These are phyloP conservation scores for Nephotettix cincticeps DNA, from an alignment of 1,140 invertebrate genomes.

Conservation along the genomic window DNA sequence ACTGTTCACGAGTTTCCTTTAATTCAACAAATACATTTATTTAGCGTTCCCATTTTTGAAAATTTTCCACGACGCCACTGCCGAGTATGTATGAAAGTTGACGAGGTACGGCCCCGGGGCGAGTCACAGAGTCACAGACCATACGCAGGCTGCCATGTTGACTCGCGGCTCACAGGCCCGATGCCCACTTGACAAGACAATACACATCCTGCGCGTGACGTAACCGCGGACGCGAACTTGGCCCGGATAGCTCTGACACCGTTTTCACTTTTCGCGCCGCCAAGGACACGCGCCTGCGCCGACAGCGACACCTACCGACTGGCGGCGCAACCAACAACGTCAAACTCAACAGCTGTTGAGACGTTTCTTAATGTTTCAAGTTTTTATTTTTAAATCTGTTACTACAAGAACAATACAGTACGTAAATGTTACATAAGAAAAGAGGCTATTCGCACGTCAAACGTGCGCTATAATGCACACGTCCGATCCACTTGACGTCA, in stretches of 20 bases:
- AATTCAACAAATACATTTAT: too few relatives aligned
- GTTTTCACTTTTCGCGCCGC: slow-evolving; percentile 15
- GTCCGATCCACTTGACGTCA: too few relatives aligned
- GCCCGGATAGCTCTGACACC: slow-evolving; percentile 7
- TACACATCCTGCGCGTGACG: background rate
- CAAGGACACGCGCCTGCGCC: background rate
- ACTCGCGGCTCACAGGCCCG: background rate
- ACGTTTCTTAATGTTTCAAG: too few relatives aligned
- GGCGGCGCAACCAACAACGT: too few relatives aligned
- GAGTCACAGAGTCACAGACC: background rate
- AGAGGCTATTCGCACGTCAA: too few relatives aligned
- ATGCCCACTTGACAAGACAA: background rate
- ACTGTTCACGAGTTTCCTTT: too few relatives aligned
- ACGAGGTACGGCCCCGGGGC: background rate
- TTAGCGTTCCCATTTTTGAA: too few relatives aligned
- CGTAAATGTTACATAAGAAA: too few relatives aligned
- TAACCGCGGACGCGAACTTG: slow-evolving; percentile 16
- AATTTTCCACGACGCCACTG: background rate
- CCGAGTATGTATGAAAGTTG: background rate
- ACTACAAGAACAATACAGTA: too few relatives aligned
- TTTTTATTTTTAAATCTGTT: too few relatives aligned
- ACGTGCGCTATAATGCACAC: too few relatives aligned
- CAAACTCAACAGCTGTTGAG: background rate
- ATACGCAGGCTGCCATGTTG: background rate
- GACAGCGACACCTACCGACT: background rate